Base-by-base conservation (phyloP, 2,113 vertebrate species). In the Orcinus orca region DNA sequence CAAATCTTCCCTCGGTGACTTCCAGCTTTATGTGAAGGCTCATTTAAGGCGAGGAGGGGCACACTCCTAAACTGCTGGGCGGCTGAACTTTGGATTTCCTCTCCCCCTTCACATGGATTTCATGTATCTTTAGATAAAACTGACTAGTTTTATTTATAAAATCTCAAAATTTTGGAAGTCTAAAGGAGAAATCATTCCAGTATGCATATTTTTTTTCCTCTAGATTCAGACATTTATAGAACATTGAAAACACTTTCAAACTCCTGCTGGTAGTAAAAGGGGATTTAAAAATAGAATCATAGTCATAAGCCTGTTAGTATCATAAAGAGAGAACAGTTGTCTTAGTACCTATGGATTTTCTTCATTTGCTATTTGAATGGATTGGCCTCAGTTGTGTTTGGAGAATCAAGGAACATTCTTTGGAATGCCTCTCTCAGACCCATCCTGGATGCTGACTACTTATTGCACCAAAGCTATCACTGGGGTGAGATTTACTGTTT, bases 221-320 rank as follows among this genome's bases (percentile, higher is more conserved):
- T 96, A 91, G 96, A 95, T 97, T 85, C 81, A 95, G 88, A 97
- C 70, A 62, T 97, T 97, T 96, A 67, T 92, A 83, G 93, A 96
- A 86, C 94, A 90, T 31, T 76, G 36, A 95, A 97, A 97, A 98
- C 88, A 80, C 76, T 97, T 97, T 96, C 76, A 93, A 92, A 73
- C 94, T 98, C 90, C 97, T 97, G 67, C 90, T 98, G 88, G 97
- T 97, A 97, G 97, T 96, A 97, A 97, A 95, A 89, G 97, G 97
- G 96, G 97, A 98, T 58, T 73, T 98, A 97, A 77, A 97, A 97
- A 58, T 94, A 97, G 90, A 98, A 95, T 93, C 91, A 92, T 98
- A 97, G 97, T 98, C 97, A 98, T 97, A 97, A 95, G 96, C 62
- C 93, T 97, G 81, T 93, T 97, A 91, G 83, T 91, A n/a, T 93